Evolutionary conservation across 2,797 vertebrate species (phyloP), one percentile per base, ranked within the genome.

Genomic region (Rousettus madagascariensis): DNA sequence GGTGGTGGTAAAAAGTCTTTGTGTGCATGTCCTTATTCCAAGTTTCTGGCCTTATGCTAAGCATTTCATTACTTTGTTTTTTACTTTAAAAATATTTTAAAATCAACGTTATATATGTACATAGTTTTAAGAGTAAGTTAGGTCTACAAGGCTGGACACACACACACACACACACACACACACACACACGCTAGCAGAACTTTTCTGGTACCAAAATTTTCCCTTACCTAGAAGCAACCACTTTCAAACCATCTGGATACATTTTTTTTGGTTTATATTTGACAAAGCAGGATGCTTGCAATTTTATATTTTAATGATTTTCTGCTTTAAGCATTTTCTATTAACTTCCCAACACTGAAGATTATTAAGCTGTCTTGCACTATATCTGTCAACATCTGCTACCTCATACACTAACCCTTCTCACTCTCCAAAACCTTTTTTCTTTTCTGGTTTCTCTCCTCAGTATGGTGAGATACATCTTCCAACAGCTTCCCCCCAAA

Each of bases 271-370:
- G 49, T 16, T 49, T 49, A 16, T 43, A 30, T 84, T 83, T 79
- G 22, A 20, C 12, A 59, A 69, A 91, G 20, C 49, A 68, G 80
- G 59, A 30, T 59, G 22, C 17, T 75, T 80, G 5, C 8, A 66
- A 71, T 82, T 91, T 93, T 85, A 84, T 57, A 82, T 66, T 66
- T 87, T 74, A n/a, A 78, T 82, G 78, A 59, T 66, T 66, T 90
- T 84, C 46, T 86, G 49, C 63, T 83, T 72, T 51, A 90, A 87
- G 22, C 15, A 90, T 57, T 90, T 28, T 91, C n/a, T 72, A 43
- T 80, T 65, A 90, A 53, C 10, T 68, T 92, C 20, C 22, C 30
- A 43, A 26, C 11, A 33, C 4, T 49, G 86, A 72, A 59, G 65
- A 90, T 49, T 49, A 43, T 33, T 36, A 63, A 72, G 51, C 49